Evolutionary conservation across 2,888 invertebrate genomes (phyloP).

Genomic region (Chydorus sphaericus): DNA sequence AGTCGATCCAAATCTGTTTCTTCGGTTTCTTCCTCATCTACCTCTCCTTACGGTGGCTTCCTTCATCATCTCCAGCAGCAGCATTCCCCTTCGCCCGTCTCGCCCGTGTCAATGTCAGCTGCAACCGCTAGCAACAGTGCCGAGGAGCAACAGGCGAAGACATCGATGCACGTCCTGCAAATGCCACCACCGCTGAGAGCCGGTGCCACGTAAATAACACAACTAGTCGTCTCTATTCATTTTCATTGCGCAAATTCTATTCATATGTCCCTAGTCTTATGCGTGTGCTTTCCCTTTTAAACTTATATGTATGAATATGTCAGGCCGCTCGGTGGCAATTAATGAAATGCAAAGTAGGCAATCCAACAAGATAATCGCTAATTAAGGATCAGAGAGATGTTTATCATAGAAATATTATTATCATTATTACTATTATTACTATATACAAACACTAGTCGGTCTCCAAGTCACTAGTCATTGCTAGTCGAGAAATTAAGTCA

Average conservation of each 20-base stretch:
- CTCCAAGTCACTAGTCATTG: too few relatives aligned
- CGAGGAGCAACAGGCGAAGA: too few relatives aligned
- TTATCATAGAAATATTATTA: too few relatives aligned
- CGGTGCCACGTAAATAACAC: background rate
- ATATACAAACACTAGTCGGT: too few relatives aligned
- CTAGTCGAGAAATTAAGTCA: background rate
- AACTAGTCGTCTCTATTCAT: background rate
- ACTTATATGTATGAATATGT: background rate
- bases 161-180: background rate
- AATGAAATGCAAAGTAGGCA: background rate
- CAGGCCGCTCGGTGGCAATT: slow-evolving; percentile 12
- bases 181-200: background rate
- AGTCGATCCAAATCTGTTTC: background rate
- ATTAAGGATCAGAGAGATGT: background rate
- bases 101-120: too few relatives aligned
- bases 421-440: too few relatives aligned
- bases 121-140: too few relatives aligned
- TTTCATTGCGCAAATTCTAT: background rate
- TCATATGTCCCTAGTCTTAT: background rate
- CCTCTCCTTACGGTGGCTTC: background rate
- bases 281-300: background rate
- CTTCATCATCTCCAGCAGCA: background rate
- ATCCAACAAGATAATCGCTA: slow-evolving; percentile 8
- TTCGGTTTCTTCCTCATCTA: background rate
- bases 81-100: background rate